phyloP scores from a whole-genome alignment of 2,113 vertebrate genomes.

The Callorhinus ursinus region DNA sequence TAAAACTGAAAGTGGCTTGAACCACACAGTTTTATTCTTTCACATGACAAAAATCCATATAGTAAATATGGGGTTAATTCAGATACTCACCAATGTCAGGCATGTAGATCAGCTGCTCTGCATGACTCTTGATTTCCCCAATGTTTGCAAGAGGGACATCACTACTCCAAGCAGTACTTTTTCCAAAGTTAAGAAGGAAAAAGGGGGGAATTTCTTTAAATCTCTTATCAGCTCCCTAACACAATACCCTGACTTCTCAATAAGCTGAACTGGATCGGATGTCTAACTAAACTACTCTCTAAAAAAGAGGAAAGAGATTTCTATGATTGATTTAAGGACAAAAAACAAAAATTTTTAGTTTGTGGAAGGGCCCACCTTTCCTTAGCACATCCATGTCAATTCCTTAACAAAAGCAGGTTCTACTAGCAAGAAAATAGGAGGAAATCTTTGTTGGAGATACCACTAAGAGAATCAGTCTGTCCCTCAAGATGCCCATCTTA shows the following conservation, averaged over 20 bases:
- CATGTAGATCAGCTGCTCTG: not conserved
- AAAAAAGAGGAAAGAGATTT: not conserved
- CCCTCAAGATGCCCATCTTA: not conserved
- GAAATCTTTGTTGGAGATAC: not conserved
- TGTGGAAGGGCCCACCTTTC: not conserved
- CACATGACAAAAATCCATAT: not conserved
- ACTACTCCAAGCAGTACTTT: not conserved
- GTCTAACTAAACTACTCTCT: not conserved
- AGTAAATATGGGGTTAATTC: not conserved
- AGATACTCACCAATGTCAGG: not conserved
- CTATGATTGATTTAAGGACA: not conserved
- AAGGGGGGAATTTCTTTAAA: not conserved
- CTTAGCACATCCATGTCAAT: not conserved
- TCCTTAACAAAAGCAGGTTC: not conserved
- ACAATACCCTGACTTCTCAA: not conserved
- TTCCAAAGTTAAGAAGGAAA: not conserved
- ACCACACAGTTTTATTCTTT: not conserved
- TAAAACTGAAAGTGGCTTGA: not conserved
- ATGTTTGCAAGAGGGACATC: not conserved
- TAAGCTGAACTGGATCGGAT: not conserved
- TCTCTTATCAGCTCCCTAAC: not conserved
- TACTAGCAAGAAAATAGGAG: not conserved
- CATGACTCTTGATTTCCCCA: not conserved
- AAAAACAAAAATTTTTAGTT: not conserved
- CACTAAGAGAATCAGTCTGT: not conserved